A percentile compares a stretch with the other conserved stretches of the same genome.
Conservation (phyloP, 2,888 invertebrate species). For the Helobdella robusta region DNA sequence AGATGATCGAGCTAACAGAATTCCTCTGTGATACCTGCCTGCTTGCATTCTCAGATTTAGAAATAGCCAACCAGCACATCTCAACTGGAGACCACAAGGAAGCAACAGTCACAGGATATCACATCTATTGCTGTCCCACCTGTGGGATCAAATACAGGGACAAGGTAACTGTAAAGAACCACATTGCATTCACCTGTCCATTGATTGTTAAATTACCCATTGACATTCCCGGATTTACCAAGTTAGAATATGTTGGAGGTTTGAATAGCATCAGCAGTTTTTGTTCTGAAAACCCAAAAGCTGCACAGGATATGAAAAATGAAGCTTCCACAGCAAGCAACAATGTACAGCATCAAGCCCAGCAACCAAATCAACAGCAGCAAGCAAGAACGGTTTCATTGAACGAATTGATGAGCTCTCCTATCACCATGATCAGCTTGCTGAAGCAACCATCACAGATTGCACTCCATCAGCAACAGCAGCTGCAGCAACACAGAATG, state of each 20-base stretch:
- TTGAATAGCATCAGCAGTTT: not conserved
- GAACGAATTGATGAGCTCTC: conserved; percentile 10
- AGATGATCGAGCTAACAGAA: conserved; percentile 27
- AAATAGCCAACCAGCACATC: conserved; percentile 23
- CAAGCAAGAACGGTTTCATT: not conserved
- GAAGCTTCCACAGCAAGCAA: not conserved
- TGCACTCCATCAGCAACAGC: not conserved
- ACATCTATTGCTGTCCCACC: conserved; percentile 26
- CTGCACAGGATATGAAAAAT: not conserved
- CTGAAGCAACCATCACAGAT: conserved; percentile 12
- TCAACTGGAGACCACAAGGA: conserved; percentile 25
- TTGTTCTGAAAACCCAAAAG: not conserved
- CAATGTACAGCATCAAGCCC: conserved; percentile 5
- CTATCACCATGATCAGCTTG: conserved; percentile 12
- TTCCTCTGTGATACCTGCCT: conserved; percentile 28
- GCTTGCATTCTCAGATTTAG: conserved; percentile 21
- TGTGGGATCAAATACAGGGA: conserved; percentile 29
- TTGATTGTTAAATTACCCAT: not conserved
- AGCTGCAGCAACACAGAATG: not conserved
- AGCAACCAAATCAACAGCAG: not conserved
- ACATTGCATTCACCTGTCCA: conserved; percentile 26
- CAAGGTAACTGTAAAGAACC: conserved; percentile 29
- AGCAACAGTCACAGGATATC: conserved; percentile 26
- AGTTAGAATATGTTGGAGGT: not conserved
- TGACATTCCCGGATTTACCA: not conserved